A percentile compares a stretch with the other conserved stretches of the same genome.
These are phyloP conservation scores for Hippoglossus hippoglossus DNA, from an alignment of 2,797 vertebrate species.

Conservation along the genomic window DNA sequence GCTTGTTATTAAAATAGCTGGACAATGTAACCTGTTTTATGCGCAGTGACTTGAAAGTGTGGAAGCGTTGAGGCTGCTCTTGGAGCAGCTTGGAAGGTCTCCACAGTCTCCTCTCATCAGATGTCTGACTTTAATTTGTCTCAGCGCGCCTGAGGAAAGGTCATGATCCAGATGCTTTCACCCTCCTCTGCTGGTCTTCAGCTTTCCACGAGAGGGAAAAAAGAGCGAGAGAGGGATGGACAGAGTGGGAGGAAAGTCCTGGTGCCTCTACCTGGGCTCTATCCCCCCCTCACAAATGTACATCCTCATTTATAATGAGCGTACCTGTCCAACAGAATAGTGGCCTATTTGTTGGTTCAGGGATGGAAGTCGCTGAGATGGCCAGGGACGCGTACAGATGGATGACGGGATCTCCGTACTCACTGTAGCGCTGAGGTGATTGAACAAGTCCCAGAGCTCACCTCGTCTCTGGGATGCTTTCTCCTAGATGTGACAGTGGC, in stretches of 20 bases:
- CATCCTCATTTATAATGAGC: slow-evolving; percentile 79
- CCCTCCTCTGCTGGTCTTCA: slow-evolving; percentile 71
- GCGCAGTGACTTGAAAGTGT: slow-evolving; percentile 71
- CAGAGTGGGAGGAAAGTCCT: slow-evolving; percentile 57
- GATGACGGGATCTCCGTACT: slow-evolving; percentile 48
- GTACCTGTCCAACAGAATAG: slow-evolving; percentile 66
- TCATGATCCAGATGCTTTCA: slow-evolving; percentile 81
- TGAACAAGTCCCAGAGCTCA: slow-evolving; percentile 77
- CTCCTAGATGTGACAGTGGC: slow-evolving; percentile 73
- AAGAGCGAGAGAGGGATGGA: slow-evolving; percentile 16
- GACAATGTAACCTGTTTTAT: slow-evolving; percentile 66
- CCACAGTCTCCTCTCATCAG: slow-evolving; percentile 76
- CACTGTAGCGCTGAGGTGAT: slow-evolving; percentile 64
- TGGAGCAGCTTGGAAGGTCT: slow-evolving; percentile 72
- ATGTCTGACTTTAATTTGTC: slow-evolving; percentile 83
- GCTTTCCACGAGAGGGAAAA: slow-evolving; percentile 58
- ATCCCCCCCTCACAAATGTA: slow-evolving; percentile 45
- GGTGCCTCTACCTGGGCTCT: slow-evolving; percentile 48
- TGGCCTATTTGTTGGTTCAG: slow-evolving; percentile 78
- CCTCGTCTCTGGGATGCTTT: slow-evolving; percentile 67
- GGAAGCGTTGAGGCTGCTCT: slow-evolving; percentile 59
- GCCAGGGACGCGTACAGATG: slow-evolving; percentile 64
- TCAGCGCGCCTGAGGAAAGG: slow-evolving; percentile 80
- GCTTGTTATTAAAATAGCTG: slow-evolving; percentile 62
- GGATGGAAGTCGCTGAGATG: slow-evolving; percentile 45